Conservation (phyloP, 1,140 invertebrate species). For the Catajapyx aquilonaris region DNA sequence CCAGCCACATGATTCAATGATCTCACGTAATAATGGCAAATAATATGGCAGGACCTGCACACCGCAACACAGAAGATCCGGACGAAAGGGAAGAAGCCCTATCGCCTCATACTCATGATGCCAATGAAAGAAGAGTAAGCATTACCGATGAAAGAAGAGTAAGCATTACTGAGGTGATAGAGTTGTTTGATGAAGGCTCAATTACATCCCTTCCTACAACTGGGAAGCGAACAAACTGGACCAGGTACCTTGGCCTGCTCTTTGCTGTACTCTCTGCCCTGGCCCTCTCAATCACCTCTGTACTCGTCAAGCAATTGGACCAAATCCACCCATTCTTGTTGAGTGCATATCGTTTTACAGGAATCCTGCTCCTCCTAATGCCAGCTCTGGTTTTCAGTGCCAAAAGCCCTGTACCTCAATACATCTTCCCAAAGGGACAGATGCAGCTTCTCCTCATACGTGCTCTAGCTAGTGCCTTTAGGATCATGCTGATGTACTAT, state of each 20-base stretch:
- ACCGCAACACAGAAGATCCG: too few relatives aligned
- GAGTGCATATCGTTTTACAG: constrained; percentile 58
- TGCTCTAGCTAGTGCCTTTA: constrained; percentile 64
- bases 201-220: too few relatives aligned
- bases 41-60: too few relatives aligned
- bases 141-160: too few relatives aligned
- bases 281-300: constrained; percentile 70
- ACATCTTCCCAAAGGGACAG: constrained; percentile 27
- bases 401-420: constrained; percentile 53
- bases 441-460: constrained; percentile 35
- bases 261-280: constrained; percentile 60
- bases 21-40: too few relatives aligned
- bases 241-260: constrained; percentile 52
- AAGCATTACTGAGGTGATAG: too few relatives aligned
- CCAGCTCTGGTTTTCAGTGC: constrained; percentile 57
- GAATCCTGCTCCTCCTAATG: constrained; percentile 58
- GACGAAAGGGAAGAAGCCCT: too few relatives aligned
- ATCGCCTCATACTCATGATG: too few relatives aligned
- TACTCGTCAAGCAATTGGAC: constrained; percentile 65
- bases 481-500: constrained; percentile 70
- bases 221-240: too few relatives aligned
- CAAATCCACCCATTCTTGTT: constrained; percentile 67
- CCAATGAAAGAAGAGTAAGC: too few relatives aligned
- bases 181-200: too few relatives aligned
- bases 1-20: too few relatives aligned